Conservation (phyloP, 2,113 vertebrate species). For the Notarius quadriscutis region DNA sequence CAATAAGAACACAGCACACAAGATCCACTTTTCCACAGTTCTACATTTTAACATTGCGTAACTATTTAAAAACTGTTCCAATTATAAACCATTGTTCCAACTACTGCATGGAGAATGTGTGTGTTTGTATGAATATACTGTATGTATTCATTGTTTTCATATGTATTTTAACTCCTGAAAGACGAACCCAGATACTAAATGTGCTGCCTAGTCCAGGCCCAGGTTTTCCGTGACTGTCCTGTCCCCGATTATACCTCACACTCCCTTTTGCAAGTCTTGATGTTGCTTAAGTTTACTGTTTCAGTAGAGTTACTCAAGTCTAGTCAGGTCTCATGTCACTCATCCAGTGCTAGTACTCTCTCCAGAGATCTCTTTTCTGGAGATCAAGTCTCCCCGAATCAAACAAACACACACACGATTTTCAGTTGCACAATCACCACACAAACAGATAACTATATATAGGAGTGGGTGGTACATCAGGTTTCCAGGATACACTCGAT, state of each 20-base stretch:
- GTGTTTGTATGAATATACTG: too few relatives aligned
- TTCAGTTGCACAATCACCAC: not conserved
- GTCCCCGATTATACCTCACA: not conserved
- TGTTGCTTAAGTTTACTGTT: slow-evolving; percentile 47
- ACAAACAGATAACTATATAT: slow-evolving; percentile 22
- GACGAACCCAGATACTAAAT: not conserved
- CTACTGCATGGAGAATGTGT: not conserved
- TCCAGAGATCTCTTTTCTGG: slow-evolving; percentile 23
- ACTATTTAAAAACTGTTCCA: not conserved
- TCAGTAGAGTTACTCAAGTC: slow-evolving; percentile 42
- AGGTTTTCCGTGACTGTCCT: not conserved
- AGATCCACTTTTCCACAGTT: not conserved
- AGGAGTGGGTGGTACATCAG: not conserved
- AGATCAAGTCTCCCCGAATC: not conserved
- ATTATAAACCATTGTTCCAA: not conserved
- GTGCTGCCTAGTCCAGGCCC: not conserved
- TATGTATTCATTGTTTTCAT: not conserved
- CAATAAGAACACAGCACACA: slow-evolving; percentile 5
- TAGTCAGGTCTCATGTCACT: slow-evolving; percentile 10
- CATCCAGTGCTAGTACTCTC: not conserved
- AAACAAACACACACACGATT: slow-evolving; percentile 5
- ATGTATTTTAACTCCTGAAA: not conserved
- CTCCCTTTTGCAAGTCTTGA: slow-evolving; percentile 45
- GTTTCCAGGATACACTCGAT: slow-evolving; percentile 14
- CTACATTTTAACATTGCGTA: not conserved